These are phyloP conservation scores for Cyphomyrmex costatus DNA, from an alignment of 1,140 invertebrate genomes.

Conservation along the genomic window DNA sequence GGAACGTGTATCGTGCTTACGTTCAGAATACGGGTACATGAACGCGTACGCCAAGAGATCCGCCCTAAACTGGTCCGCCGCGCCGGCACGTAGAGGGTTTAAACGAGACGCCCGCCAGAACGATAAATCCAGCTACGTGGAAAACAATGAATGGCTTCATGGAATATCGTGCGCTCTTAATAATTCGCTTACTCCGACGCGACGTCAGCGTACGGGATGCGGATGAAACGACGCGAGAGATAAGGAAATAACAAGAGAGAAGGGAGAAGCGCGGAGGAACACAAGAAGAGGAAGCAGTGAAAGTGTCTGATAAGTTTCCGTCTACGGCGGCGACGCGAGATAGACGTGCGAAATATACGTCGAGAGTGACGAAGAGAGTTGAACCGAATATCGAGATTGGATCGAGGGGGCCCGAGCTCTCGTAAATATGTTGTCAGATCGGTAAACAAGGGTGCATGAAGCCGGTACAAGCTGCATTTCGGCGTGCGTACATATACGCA, in stretches of 20 bases:
- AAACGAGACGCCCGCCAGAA: slow-evolving; percentile 47
- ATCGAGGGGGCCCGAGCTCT: slow-evolving; percentile 62
- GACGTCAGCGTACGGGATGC: slow-evolving; percentile 30
- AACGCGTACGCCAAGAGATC: slow-evolving; percentile 45
- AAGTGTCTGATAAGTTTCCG: slow-evolving; percentile 47
- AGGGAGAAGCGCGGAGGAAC: neutral
- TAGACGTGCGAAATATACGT: neutral
- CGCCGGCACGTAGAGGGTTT: slow-evolving; percentile 29
- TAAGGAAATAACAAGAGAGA: neutral
- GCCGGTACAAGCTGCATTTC: slow-evolving; percentile 60
- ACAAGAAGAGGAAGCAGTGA: neutral
- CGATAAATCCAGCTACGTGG: slow-evolving; percentile 64
- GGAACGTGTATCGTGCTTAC: slow-evolving; percentile 66
- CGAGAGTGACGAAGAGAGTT: slow-evolving; percentile 21
- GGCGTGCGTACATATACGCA: slow-evolving; percentile 7
- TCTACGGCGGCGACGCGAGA: neutral
- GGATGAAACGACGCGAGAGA: neutral
- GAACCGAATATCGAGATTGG: slow-evolving; percentile 71
- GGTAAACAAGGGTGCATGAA: slow-evolving; percentile 75
- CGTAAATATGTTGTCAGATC: slow-evolving; percentile 75
- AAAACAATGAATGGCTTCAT: slow-evolving; percentile 49
- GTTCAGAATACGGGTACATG: slow-evolving; percentile 54
- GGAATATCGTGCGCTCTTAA: slow-evolving; percentile 37
- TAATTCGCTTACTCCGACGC: slow-evolving; percentile 47
- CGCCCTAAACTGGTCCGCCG: slow-evolving; percentile 70